Evolutionary conservation across 2,797 vertebrate species (phyloP), one percentile per base, ranked within the genome.

Genomic region (Hozukius guyotensis): DNA sequence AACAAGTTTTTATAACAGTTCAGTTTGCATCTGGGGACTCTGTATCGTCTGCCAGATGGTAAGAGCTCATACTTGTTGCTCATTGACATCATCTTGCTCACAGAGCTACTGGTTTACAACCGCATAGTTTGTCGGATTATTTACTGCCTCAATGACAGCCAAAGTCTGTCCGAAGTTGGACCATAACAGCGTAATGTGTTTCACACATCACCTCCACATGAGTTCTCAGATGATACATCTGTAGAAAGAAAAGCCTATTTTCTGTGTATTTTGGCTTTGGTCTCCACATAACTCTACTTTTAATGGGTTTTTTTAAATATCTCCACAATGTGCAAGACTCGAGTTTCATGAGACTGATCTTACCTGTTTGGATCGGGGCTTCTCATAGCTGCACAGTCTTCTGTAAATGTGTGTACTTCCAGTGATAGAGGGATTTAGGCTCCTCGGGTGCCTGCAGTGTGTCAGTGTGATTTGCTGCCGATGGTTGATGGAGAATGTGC

Each of bases 391-490:
- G n/a, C 2, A 1, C 16, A 16, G 27, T 63, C 12, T 6, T 69
- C 8, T 55, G 13, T 32, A 27, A 34, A 25, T 25, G 34, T 52
- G 31, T 73, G 27, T 65, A 49, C 1, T 3, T 22, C 34, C 52
- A 24, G n/a, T 34, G 29, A 36, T 13, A 63, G 63, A 22, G 20
- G 59, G 12, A 38, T 75, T 62, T 8, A 38, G 22, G 24, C 64
- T 77, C 29, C 32, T 61, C 5, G 1, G 72, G 42, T 59, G 46
- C 25, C 32, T 22, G 57, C 27, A 5, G 31, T 13, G 4, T 11
- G 49, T 64, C 32, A 13, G 49, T 38, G 56, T 78, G 72, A 76
- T 87, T 83, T 78, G 38, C 46, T 29, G 62, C 32, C 32, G 22
- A 6, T 52, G 60, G 69, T 77, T 78, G 62, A 72, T 72, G 13